These are phyloP conservation scores for Apotomis betuletana DNA, from an alignment of 2,888 invertebrate species.

Conservation along the genomic window DNA sequence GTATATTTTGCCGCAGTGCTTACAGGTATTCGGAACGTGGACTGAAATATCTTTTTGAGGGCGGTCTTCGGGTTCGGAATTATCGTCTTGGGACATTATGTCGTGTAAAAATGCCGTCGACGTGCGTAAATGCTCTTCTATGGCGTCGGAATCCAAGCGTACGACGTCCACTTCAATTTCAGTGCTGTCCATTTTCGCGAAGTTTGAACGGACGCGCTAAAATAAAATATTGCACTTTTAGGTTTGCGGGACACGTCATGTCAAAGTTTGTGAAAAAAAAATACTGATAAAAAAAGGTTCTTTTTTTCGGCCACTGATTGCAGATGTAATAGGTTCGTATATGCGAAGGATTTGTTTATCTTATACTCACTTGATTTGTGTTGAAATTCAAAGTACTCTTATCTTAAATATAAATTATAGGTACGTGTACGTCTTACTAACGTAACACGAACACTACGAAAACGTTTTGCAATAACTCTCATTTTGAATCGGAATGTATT, in stretches of 20 bases:
- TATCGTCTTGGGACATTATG: constrained; percentile 51
- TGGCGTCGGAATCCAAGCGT: constrained; percentile 54
- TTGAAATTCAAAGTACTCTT: too few relatives aligned
- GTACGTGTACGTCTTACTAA: too few relatives aligned
- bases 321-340: background rate
- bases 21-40: constrained; percentile 50
- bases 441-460: too few relatives aligned
- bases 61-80: background rate
- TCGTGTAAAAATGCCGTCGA: constrained; percentile 61
- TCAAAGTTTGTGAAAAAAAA: constrained; percentile 16
- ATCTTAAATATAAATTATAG: too few relatives aligned
- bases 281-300: constrained; percentile 3
- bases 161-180: constrained; percentile 56
- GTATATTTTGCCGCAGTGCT: constrained; percentile 69
- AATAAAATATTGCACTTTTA: background rate
- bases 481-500: too few relatives aligned
- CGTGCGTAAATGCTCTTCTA: constrained; percentile 59
- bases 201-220: constrained; percentile 26
- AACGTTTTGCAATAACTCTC: too few relatives aligned
- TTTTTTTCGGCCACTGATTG: constrained; percentile 14
- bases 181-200: constrained; percentile 41
- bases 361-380: too few relatives aligned
- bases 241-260: background rate
- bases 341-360: too few relatives aligned
- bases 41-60: too few relatives aligned